These are phyloP conservation scores for Mallotus villosus DNA, from an alignment of 2,797 vertebrate genomes.

Conservation along the genomic window DNA sequence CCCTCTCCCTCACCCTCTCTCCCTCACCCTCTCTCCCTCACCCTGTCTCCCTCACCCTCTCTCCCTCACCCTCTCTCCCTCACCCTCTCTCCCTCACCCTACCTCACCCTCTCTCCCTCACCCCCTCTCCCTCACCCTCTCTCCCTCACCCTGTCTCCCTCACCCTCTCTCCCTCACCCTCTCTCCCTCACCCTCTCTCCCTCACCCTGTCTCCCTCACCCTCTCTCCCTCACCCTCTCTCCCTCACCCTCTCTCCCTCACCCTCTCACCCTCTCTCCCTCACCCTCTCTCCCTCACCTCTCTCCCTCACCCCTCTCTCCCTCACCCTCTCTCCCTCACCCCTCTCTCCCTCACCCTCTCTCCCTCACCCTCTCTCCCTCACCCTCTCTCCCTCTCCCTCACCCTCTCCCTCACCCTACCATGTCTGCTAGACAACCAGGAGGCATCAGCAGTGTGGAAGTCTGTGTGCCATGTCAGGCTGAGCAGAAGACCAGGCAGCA, in stretches of 20 bases:
- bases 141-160: too few species aligned
- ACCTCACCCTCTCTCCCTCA: slow-evolving; percentile 32
- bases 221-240: slow-evolving; percentile 48
- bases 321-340: slow-evolving; percentile 41
- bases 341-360: slow-evolving; percentile 55
- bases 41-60: slow-evolving; percentile 43
- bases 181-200: slow-evolving; percentile 55
- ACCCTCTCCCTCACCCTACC: slow-evolving; percentile 52
- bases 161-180: slow-evolving; percentile 40
- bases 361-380: too few species aligned
- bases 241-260: too few species aligned
- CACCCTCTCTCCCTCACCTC: slow-evolving; percentile 55
- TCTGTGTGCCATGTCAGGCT: slow-evolving; percentile 15
- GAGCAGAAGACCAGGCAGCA: not conserved
- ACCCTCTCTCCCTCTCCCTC: slow-evolving; percentile 50
- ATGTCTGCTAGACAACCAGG: slow-evolving; percentile 48
- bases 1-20: slow-evolving; percentile 55
- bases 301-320: too few species aligned
- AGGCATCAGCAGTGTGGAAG: not conserved
- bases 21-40: too few species aligned
- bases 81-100: too few species aligned
- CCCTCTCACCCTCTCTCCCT: slow-evolving; percentile 41
- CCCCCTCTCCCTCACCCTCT: slow-evolving; percentile 55
- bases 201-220: too few species aligned
- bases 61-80: slow-evolving; percentile 49